Conservation (phyloP, 2,888 invertebrate genomes). For the Drosophila buzzatii region DNA sequence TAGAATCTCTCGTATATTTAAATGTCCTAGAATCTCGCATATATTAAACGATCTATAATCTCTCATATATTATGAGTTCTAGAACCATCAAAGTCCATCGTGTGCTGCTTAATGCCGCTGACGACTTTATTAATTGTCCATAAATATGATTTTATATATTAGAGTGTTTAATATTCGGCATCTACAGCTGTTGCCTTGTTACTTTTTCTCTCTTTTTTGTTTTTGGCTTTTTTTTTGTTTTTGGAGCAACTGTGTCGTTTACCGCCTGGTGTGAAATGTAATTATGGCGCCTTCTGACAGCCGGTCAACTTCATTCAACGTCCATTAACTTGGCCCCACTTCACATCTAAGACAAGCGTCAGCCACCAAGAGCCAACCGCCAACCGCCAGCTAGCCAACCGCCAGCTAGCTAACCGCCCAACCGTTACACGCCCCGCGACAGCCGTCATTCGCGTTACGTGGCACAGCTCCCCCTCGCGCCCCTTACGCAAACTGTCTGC, state of each 20-base stretch:
- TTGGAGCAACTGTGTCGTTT: constrained; percentile 18
- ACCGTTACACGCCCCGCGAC: too few relatives aligned
- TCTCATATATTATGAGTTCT: too few relatives aligned
- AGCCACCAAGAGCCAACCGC: not conserved
- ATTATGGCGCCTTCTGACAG: constrained; percentile 79
- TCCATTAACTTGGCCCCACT: constrained; percentile 75
- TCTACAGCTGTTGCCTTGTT: not conserved
- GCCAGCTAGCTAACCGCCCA: not conserved
- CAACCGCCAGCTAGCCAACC: not conserved
- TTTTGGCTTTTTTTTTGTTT: not conserved
- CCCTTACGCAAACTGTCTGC: not conserved
- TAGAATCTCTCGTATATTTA: too few relatives aligned
- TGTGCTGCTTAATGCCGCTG: not conserved
- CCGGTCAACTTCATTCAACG: constrained; percentile 72
- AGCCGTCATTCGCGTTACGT: not conserved
- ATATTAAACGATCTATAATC: too few relatives aligned
- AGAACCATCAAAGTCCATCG: too few relatives aligned
- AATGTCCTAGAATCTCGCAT: too few relatives aligned
- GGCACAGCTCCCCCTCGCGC: too few relatives aligned
- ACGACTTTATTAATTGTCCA: not conserved
- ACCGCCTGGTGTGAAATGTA: constrained; percentile 74
- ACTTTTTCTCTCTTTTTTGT: not conserved
- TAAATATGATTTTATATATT: not conserved
- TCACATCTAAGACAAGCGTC: constrained; percentile 35
- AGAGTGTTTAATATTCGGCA: constrained; percentile 9